phyloP scores from a whole-genome alignment of 2,888 invertebrate genomes.

The Parnassius glacialis region DNA sequence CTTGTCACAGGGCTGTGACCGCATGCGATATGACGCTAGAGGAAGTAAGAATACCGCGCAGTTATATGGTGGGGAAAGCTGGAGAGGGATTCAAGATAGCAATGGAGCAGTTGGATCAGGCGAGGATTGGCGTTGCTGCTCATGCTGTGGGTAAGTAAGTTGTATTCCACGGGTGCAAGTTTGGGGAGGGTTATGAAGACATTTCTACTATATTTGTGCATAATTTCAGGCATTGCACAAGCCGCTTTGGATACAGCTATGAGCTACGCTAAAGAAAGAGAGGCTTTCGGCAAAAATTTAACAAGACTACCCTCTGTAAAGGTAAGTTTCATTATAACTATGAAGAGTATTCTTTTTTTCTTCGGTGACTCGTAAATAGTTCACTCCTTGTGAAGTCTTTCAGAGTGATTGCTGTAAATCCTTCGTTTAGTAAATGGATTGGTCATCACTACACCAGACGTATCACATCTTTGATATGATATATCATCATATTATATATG shows the following conservation, averaged over 20 bases:
- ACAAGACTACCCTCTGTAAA: conserved; percentile 85
- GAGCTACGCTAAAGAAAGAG: conserved; percentile 83
- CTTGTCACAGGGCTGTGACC: conserved; percentile 81
- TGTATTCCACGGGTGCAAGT: not conserved
- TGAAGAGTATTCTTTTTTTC: too few relatives aligned
- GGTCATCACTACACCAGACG: too few relatives aligned
- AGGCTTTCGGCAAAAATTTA: conserved; percentile 85
- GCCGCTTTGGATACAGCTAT: conserved; percentile 88
- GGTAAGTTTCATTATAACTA: conserved; percentile 47
- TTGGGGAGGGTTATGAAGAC: not conserved
- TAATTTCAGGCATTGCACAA: conserved; percentile 82
- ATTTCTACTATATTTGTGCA: not conserved
- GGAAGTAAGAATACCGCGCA: conserved; percentile 82
- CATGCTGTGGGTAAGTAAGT: conserved; percentile 84
- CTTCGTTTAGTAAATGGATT: too few relatives aligned
- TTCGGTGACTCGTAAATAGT: too few relatives aligned
- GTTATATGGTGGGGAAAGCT: conserved; percentile 72
- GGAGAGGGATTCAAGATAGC: conserved; percentile 88
- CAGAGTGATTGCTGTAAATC: too few relatives aligned
- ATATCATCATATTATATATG: too few relatives aligned
- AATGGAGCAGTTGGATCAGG: conserved; percentile 86
- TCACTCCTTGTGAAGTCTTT: too few relatives aligned
- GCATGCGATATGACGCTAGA: conserved; percentile 86
- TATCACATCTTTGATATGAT: too few relatives aligned
- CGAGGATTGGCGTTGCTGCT: conserved; percentile 87